Percentiles rank a stretch among this genome's conserved stretches.
Evolutionary conservation across 2,797 vertebrate species (phyloP).

Genomic region (Acomys russatus): DNA sequence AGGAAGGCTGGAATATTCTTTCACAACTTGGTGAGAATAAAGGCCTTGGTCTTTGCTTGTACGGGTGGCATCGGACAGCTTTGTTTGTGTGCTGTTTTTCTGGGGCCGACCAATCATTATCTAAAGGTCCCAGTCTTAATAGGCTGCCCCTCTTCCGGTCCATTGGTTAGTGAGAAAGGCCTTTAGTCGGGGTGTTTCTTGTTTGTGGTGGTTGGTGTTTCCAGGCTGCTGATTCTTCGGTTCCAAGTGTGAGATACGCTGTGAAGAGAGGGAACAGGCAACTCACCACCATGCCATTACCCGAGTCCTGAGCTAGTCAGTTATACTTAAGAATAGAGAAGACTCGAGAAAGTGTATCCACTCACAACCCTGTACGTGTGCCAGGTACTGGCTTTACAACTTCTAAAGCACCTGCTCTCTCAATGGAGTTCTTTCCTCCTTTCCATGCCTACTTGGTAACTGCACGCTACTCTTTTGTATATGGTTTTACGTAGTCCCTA

Average conservation of each 20-base stretch:
- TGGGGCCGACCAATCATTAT: not conserved
- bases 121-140: not conserved
- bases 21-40: not conserved
- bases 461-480: not conserved
- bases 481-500: not conserved
- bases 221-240: not conserved
- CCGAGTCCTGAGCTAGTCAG: not conserved
- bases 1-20: not conserved
- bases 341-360: not conserved
- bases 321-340: not conserved
- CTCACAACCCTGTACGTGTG: not conserved
- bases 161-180: not conserved
- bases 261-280: not conserved
- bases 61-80: not conserved
- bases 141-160: not conserved
- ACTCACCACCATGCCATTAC: not conserved
- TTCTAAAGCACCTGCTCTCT: slow-evolving; percentile 16
- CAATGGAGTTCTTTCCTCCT: slow-evolving; percentile 5
- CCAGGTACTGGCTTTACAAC: not conserved
- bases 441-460: not conserved
- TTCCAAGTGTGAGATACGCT: not conserved
- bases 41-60: not conserved
- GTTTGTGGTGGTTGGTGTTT: not conserved
- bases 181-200: not conserved
- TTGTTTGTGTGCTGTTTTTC: not conserved